Percentiles rank a stretch among this genome's conserved stretches.
These are phyloP conservation scores for Pseudomyrmex cubaensis DNA, from an alignment of 1,140 invertebrate genomes.

Conservation along the genomic window DNA sequence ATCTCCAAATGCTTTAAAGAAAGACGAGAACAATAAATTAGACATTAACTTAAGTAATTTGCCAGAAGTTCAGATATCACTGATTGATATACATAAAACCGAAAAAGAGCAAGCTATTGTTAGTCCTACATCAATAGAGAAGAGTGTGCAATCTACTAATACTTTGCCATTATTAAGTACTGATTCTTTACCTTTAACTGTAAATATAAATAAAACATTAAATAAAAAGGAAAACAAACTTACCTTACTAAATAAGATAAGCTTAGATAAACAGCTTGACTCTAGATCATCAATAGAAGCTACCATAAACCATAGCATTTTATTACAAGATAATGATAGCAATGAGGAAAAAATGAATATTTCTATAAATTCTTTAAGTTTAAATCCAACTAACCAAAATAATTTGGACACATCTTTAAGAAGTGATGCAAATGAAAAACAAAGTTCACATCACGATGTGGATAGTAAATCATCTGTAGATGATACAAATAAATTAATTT, in stretches of 20 bases:
- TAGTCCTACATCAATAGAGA: conserved; percentile 9
- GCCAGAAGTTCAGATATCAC: background rate
- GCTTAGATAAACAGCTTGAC: background rate
- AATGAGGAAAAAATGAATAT: background rate
- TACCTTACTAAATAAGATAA: background rate
- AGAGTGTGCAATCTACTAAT: conserved; percentile 3
- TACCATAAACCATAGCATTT: background rate
- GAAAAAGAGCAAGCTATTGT: conserved; percentile 57
- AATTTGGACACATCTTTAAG: too few relatives aligned
- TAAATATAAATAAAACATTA: conserved; percentile 18
- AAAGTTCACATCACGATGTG: too few relatives aligned
- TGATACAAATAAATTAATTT: conserved; percentile 1
- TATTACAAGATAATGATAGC: background rate
- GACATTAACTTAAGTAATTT: background rate
- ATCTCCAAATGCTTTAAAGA: background rate
- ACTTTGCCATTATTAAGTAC: background rate
- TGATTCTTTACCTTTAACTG: background rate
- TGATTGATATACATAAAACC: background rate
- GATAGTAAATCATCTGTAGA: background rate
- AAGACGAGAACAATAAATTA: background rate
- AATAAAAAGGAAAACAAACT: conserved; percentile 49
- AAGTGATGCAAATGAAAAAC: too few relatives aligned
- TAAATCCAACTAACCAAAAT: background rate
- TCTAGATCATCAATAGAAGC: conserved; percentile 44
- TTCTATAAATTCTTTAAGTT: conserved; percentile 2